Conservation (phyloP, 2,113 vertebrate species). For the Stigmatopora argus region DNA sequence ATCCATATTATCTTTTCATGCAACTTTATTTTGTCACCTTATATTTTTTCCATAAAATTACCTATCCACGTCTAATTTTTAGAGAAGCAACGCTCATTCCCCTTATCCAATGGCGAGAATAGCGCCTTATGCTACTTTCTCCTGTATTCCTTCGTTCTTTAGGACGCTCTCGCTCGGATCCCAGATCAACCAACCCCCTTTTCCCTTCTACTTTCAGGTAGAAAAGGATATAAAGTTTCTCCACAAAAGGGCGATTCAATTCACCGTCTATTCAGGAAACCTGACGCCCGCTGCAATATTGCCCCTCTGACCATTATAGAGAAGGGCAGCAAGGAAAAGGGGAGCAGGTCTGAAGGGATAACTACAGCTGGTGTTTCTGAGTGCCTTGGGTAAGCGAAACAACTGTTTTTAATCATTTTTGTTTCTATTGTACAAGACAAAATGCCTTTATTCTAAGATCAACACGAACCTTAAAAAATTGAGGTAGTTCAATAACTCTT, state of each 20-base stretch:
- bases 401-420: conserved; percentile 2
- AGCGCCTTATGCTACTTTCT: conserved; percentile 49
- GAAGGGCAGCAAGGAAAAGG: conserved; percentile 36
- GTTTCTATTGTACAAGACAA: conserved; percentile 14
- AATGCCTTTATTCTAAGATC: conserved; percentile 8
- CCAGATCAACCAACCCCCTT: not conserved
- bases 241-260: conserved; percentile 88
- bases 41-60: conserved; percentile 47
- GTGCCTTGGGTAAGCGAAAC: conserved; percentile 13
- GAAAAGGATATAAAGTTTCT: conserved; percentile 89
- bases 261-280: conserved; percentile 78
- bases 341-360: conserved; percentile 21
- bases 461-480: conserved; percentile 22
- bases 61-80: conserved; percentile 38
- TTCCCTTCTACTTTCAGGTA: conserved; percentile 72
- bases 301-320: conserved; percentile 76
- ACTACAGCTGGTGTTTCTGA: conserved; percentile 24
- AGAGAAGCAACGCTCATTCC: conserved; percentile 42
- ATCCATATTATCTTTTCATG: not conserved
- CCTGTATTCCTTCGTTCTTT: conserved; percentile 56
- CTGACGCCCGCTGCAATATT: conserved; percentile 82
- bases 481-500: conserved; percentile 26
- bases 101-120: conserved; percentile 37
- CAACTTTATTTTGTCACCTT: conserved; percentile 13
- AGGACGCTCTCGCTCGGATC: conserved; percentile 54